These are phyloP conservation scores for Mythimna albipuncta DNA, from an alignment of 2,888 invertebrate genomes.

Conservation along the genomic window DNA sequence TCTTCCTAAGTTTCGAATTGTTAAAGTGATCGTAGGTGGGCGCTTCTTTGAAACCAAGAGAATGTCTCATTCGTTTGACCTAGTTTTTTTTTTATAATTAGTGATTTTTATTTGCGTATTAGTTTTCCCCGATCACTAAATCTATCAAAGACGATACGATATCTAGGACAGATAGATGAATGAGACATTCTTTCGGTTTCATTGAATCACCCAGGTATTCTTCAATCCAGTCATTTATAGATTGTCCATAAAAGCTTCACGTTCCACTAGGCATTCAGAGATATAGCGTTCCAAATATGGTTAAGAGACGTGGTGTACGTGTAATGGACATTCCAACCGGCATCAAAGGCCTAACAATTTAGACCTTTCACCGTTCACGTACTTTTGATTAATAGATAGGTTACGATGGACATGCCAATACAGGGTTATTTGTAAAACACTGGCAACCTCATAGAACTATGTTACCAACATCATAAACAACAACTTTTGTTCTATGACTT, in stretches of 20 bases:
- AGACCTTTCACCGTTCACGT: conserved; percentile 11
- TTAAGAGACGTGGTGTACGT: conserved; percentile 7
- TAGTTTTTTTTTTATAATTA: too few relatives aligned
- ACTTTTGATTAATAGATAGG: conserved; percentile 47
- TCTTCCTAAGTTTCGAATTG: conserved; percentile 3
- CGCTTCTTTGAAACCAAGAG: too few relatives aligned
- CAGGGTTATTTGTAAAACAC: too few relatives aligned
- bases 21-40: conserved; percentile 1
- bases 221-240: conserved; percentile 7
- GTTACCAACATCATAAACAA: too few relatives aligned
- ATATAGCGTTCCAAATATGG: conserved; percentile 14
- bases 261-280: conserved; percentile 17
- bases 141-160: too few relatives aligned
- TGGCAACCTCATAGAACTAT: too few relatives aligned
- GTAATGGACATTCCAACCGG: conserved; percentile 46
- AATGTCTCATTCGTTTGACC: too few relatives aligned
- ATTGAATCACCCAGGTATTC: not conserved
- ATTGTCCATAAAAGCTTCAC: conserved; percentile 26
- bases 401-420: conserved; percentile 2
- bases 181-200: too few relatives aligned
- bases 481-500: too few relatives aligned
- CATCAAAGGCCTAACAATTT: conserved; percentile 16
- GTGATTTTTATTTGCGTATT: too few relatives aligned
- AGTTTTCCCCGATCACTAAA: too few relatives aligned
- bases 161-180: too few relatives aligned